Conservation (phyloP, 2,113 vertebrate species). For the Menura novaehollandiae region DNA sequence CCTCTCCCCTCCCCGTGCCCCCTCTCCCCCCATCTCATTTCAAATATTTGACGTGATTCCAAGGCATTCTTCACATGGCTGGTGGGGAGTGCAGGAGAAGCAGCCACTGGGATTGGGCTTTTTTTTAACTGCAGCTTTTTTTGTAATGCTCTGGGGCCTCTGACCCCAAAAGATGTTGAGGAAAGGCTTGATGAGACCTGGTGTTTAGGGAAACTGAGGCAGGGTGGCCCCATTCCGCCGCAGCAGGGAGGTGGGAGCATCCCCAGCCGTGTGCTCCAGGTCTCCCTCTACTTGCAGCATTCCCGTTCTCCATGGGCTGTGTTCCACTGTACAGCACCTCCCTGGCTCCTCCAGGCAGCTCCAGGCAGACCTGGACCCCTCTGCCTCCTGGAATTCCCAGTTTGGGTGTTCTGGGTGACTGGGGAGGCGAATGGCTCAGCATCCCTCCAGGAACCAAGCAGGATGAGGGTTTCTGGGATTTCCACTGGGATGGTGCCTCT, state of each 20-base stretch:
- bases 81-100: not conserved
- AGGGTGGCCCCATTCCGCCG: fast-evolving
- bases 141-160: not conserved
- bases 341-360: not conserved
- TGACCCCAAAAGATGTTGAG: not conserved
- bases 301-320: not conserved
- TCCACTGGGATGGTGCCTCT: not conserved
- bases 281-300: not conserved
- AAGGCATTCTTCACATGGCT: conserved; percentile 43
- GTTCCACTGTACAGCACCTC: not conserved
- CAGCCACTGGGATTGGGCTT: not conserved
- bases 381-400: not conserved
- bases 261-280: not conserved
- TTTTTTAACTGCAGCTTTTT: not conserved
- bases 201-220: not conserved
- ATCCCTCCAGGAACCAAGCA: fast-evolving
- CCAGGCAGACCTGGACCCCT: not conserved
- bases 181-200: not conserved
- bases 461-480: not conserved
- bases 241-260: not conserved
- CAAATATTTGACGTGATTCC: conserved; percentile 30
- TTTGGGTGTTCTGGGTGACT: not conserved
- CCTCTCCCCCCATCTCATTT: not conserved
- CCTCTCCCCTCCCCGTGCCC: not conserved
- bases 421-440: not conserved